These are phyloP conservation scores for Sebastes paucispinis DNA, from an alignment of 2,797 vertebrate genomes.

Conservation along the genomic window DNA sequence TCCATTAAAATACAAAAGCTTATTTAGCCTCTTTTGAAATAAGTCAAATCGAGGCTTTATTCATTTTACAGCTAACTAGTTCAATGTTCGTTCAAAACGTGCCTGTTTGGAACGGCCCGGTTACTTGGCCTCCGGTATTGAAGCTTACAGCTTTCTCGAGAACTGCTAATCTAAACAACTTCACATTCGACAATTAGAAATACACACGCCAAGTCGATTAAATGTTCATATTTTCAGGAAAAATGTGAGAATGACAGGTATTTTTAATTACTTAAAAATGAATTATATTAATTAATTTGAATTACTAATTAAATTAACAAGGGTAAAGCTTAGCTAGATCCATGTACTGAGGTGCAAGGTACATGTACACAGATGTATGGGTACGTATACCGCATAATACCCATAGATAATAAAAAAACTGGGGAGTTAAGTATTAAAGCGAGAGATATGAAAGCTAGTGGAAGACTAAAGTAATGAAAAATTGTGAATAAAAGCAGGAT, in stretches of 20 bases:
- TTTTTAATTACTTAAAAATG: background rate
- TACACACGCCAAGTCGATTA: too few species aligned
- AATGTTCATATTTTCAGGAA: background rate
- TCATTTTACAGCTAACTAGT: background rate
- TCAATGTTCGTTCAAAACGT: background rate
- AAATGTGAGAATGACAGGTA: background rate
- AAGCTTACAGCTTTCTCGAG: rapidly evolving
- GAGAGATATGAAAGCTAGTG: background rate
- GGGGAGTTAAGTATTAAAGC: background rate
- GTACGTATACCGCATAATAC: background rate
- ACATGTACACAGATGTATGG: background rate
- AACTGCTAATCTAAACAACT: too few species aligned
- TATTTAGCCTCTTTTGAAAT: background rate
- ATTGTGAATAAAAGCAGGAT: background rate
- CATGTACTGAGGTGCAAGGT: background rate
- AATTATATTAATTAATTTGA: background rate
- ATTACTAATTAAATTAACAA: background rate
- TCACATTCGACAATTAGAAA: too few species aligned
- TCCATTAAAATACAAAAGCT: background rate
- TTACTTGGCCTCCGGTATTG: too few species aligned
- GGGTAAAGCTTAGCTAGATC: background rate
- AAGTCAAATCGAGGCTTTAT: background rate
- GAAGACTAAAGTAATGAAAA: too few species aligned
- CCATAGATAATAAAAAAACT: background rate
- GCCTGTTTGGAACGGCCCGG: too few species aligned